These are phyloP conservation scores for Mnemiopsis leidyi DNA, from an alignment of 37 sponge, comb jelly and placozoan genomes.

Conservation along the genomic window DNA sequence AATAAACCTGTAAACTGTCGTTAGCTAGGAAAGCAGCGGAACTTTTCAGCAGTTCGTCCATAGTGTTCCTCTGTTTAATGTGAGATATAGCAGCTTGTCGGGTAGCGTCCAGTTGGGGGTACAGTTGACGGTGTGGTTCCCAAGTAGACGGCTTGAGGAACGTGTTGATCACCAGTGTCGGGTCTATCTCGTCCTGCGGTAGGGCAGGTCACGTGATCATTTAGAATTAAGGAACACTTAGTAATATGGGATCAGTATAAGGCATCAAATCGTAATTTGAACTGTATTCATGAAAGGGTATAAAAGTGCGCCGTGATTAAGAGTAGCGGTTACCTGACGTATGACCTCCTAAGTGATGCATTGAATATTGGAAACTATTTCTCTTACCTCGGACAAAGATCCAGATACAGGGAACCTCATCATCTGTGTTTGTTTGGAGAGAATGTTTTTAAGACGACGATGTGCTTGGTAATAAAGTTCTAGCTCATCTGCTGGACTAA, in stretches of 20 bases:
- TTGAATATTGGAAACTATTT: background rate
- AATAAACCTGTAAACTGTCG: constrained; percentile 1
- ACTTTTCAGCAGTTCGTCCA: constrained; percentile 60
- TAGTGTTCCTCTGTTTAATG: constrained; percentile 39
- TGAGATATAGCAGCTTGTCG: constrained; percentile 38
- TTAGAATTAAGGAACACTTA: no score
- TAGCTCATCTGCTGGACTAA: constrained; percentile 51
- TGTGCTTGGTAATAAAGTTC: constrained; percentile 62
- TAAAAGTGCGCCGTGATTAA: no score
- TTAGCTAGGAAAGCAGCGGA: constrained; percentile 39
- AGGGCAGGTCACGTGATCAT: background rate
- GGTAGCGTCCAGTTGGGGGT: constrained; percentile 3
- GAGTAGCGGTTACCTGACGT: no score
- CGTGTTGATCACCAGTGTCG: constrained; percentile 35
- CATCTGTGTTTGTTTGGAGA: constrained; percentile 60
- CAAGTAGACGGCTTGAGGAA: constrained; percentile 49
- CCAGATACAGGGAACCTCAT: constrained; percentile 60
- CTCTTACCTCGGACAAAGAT: background rate
- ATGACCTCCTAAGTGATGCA: no score
- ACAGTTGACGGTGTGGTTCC: constrained; percentile 27
- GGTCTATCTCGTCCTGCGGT: constrained; percentile 38
- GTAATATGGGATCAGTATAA: no score
- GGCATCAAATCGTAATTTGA: no score
- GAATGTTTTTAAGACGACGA: constrained; percentile 22
- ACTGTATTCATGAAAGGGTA: no score